Evolutionary conservation across 2,113 vertebrate species (phyloP), one percentile per base, ranked within the genome.

Genomic region (Parus major): DNA sequence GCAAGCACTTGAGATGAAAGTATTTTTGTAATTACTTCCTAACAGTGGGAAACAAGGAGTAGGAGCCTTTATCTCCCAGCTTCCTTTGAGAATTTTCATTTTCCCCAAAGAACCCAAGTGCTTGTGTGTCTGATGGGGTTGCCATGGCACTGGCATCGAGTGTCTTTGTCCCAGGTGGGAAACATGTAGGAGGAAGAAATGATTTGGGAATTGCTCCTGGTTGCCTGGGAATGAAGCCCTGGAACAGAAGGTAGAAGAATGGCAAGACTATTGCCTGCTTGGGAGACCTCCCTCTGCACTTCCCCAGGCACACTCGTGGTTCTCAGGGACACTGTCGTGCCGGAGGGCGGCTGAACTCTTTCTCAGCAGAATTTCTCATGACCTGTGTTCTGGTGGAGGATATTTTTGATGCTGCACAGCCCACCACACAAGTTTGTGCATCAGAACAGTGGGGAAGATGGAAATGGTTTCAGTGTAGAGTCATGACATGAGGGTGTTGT

Each of bases 151-250:
- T 96, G 72, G 75, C 33, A 36, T 95, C 33, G 33, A 93, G 96
- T 93, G 97, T 95, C 98, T 98, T 98, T 98, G 98, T 98, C 96
- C 96, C 98, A 98, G 98, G 98, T 98, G 98, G 98, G 97, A 98
- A 98, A 96, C 93, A 92, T 92, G 84, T 83, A 96, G 90, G 97
- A 98, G 84, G 97, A 95, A 96, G 95, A 98, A 96, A 98, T 98
- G 55, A 98, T 98, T 98, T 97, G 93, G 88, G 96, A 96, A 90
- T 98, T 97, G 90, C 82, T 98, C 95, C 96, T 97, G 97, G 98
- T 98, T 98, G 98, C 98, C 97, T 96, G 98, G 98, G 97, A 98
- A 98, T 98, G 90, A 90, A 95, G 66, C 75, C 65, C 69, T 92
- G 95, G 96, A 97, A 88, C 10, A 96, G 93, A 82, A 96, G 88